These are phyloP conservation scores for Amphimedon queenslandica DNA, from an alignment of 37 sponge, comb jelly and placozoan genomes.

Conservation along the genomic window DNA sequence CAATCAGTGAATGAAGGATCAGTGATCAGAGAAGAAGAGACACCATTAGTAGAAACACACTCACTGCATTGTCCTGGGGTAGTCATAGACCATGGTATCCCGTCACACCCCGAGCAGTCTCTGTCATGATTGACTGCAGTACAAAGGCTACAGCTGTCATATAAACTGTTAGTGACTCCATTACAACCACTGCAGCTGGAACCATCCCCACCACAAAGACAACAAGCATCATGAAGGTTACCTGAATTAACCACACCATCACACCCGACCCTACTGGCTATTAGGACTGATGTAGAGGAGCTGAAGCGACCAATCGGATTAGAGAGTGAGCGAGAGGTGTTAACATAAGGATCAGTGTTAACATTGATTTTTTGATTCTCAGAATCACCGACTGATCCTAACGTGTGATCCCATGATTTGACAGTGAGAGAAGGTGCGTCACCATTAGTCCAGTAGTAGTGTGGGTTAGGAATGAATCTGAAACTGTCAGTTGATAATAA, in stretches of 20 bases:
- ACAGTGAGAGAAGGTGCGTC: conserved; percentile 51
- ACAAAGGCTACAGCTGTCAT: conserved; percentile 65
- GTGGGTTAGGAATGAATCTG: conserved; percentile 66
- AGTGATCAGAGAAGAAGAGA: neutral
- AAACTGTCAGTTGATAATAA: conserved; percentile 61
- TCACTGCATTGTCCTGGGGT: conserved; percentile 17
- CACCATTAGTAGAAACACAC: conserved; percentile 35
- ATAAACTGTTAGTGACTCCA: conserved; percentile 14
- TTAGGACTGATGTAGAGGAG: conserved; percentile 9
- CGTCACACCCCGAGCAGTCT: conserved; percentile 73
- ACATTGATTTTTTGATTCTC: conserved; percentile 36
- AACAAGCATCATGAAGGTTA: conserved; percentile 61
- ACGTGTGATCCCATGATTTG: conserved; percentile 72
- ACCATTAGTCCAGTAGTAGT: conserved; percentile 40
- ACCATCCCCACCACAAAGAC: conserved; percentile 84
- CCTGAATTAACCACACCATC: conserved; percentile 65
- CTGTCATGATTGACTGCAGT: conserved; percentile 8
- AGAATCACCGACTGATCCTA: conserved; percentile 5
- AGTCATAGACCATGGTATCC: conserved; percentile 67
- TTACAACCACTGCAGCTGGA: conserved; percentile 58
- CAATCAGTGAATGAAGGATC: conserved; percentile 55
- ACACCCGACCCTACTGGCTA: conserved; percentile 63
- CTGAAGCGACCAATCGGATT: conserved; percentile 67
- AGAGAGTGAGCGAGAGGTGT: conserved; percentile 41
- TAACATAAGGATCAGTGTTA: conserved; percentile 62